Percentiles rank a stretch among this genome's conserved stretches.
These are phyloP conservation scores for Rhizomys pruinosus DNA, from an alignment of 2,113 vertebrate genomes.

Conservation along the genomic window DNA sequence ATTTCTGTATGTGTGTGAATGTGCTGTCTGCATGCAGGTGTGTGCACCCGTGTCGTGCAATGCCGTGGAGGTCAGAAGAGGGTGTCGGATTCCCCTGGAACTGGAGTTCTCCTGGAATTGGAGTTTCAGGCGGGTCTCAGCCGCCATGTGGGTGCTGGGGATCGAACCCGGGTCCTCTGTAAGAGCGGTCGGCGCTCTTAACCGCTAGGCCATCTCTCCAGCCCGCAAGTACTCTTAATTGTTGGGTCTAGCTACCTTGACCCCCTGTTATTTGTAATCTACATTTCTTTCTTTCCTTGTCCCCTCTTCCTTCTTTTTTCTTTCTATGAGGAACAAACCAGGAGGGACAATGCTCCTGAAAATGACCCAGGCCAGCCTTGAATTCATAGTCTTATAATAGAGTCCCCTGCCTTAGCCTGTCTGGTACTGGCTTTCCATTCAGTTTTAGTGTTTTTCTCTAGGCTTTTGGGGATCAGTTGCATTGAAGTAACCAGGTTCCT, in stretches of 20 bases:
- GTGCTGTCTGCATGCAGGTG: no score
- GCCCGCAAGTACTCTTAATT: not conserved
- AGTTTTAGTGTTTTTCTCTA: slow-evolving; percentile 41
- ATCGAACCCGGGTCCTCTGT: no score
- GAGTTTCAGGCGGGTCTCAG: no score
- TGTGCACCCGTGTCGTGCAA: no score
- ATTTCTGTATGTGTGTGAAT: no score
- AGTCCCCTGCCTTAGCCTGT: not conserved
- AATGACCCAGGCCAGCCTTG: not conserved
- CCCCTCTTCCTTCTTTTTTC: not conserved
- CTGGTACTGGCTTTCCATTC: not conserved
- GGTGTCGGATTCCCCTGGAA: no score
- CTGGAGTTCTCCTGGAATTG: no score
- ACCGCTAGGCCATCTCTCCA: not conserved
- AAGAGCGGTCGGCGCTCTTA: not conserved
- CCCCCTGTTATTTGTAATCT: no score
- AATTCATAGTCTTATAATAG: not conserved
- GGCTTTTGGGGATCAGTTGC: not conserved
- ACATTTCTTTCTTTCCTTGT: not conserved
- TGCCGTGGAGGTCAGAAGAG: no score
- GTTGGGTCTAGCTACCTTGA: not conserved
- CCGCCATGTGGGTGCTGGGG: no score
- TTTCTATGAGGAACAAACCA: not conserved
- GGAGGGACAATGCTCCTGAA: not conserved
- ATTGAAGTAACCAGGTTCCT: not conserved